Evolutionary conservation across 1,140 invertebrate species (phyloP).

Genomic region (Penaeus japonicus): DNA sequence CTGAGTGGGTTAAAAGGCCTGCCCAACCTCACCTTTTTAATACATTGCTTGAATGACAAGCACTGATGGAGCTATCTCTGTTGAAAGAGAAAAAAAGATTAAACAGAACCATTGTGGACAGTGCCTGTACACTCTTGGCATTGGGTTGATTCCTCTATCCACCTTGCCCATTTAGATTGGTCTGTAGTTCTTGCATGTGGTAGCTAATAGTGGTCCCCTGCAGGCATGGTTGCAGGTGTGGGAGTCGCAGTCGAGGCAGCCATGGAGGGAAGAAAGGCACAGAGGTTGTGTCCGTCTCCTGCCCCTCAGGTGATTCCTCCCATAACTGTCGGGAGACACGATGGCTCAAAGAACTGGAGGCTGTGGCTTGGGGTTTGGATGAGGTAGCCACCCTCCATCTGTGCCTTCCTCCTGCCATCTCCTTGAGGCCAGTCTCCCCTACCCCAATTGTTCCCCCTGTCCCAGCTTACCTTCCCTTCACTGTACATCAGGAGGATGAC

Average conservation of each 20-base stretch:
- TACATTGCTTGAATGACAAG: too few species aligned
- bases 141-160: too few species aligned
- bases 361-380: constrained; percentile 27
- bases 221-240: constrained; percentile 28
- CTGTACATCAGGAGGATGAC: constrained; percentile 9
- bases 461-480: constrained; percentile 43
- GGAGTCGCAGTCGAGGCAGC: background rate
- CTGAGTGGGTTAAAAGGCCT: too few species aligned
- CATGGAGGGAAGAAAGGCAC: constrained; percentile 1
- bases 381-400: constrained; percentile 39
- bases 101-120: too few species aligned
- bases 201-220: constrained; percentile 34
- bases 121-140: too few species aligned
- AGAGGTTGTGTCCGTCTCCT: too few species aligned
- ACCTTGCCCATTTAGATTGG: too few species aligned
- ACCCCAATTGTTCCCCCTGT: constrained; percentile 24
- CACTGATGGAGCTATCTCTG: too few species aligned
- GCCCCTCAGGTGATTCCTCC: background rate
- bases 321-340: background rate
- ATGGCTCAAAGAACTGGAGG: constrained; percentile 13
- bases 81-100: too few species aligned
- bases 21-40: too few species aligned
- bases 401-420: constrained; percentile 20
- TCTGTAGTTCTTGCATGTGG: background rate
- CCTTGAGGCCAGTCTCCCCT: constrained; percentile 28